Base-by-base conservation (phyloP, 2,113 vertebrate genomes). In the Cyanocitta stelleri region DNA sequence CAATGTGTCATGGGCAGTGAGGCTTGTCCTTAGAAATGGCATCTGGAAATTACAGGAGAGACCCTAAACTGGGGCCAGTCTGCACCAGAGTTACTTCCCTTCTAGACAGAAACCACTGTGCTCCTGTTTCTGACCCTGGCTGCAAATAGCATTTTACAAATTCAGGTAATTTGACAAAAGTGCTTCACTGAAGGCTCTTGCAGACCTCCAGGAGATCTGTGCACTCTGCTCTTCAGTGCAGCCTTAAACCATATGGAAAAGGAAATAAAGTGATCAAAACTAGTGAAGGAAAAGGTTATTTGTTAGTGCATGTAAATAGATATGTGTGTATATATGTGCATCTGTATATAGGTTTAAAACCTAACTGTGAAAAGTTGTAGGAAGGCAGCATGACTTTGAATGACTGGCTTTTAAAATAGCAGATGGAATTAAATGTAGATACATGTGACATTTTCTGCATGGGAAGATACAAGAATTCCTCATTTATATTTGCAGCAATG, bases 11-110 rank as follows among this genome's bases (percentile, higher is more conserved):
- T 2, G 7, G 16, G 37, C n/a, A 17, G 4, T 16, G 83, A 24
- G 79, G 5, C 3, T 48, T 43, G 16, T 49, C 26, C 2, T 61
- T 52, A n/a, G 46, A 49, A 73, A 17, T n/a, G 48, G 23, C 37
- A 26, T 22, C 69, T 82, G 74, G 68, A 81, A 51, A 21, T 46
- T 30, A 5, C 5, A 78, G 79, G 15, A 49, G 59, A 71, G 61
- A 72, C 73, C 21, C 49, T 26, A 29, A 59, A 72, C 0, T 4
- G 0, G 29, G 9, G 35, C 11, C 46, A 66, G 2, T 41, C 10
- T 84, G 37, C 20, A 21, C 20, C 63, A 49, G 19, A 69, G 41
- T 13, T 43, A 6, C 22, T 63, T 87, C 16, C 33, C 18, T 79
- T 58, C 26, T 29, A 15, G 26, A 8, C 44, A 41, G 48, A 16